Base-by-base conservation (phyloP, 2,888 invertebrate genomes). In the Rhingia rostrata region DNA sequence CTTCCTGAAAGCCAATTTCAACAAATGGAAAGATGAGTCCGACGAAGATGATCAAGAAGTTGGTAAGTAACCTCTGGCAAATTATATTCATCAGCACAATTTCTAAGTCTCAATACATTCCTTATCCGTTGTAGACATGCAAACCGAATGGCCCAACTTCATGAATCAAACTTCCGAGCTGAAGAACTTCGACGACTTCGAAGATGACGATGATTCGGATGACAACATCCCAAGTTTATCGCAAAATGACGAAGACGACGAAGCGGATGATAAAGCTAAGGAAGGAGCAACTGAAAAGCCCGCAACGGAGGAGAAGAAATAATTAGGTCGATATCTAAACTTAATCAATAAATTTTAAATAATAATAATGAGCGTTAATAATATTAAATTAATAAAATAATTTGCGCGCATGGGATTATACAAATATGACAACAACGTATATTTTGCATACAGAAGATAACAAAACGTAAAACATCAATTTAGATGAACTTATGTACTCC, bases 21-120 rank as follows among this genome's bases (percentile, higher is more conserved):
- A 97, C 91, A 98, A 98, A 92, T 99, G 98, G 99, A 95, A 95
- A 92, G 99, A 99, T 92, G 99, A 99, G 92, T 98, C 98, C 84
- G 97, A 96, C 69, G 97, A 95, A 7, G 96, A 96, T 87, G 97
- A 97, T 3, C 67, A 39, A 33, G 60, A 80, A 35, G 72, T 9
- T 58, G 54, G 78, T 72, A 51, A 72, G 56, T 39, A 41, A 39
- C 6, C 49, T 47, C 4, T 39, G 9, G 2, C 10, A 43, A 30
- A 45, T 7, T 9, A 1, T 22, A 30, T 2, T 7, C 9, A 12
- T 12, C n/a, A 35, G 7, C 12, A 4, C 14, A 0, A 2, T n/a
- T 0, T 30, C 22, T n/a, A 30, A 0, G 14, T 14, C 4, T 9
- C n/a, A 9, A 3, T 30, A 6, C 22, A 35, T 14, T 32, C 5